These are phyloP conservation scores for Epiblema foenella DNA, from an alignment of 2,888 invertebrate species.

Conservation along the genomic window DNA sequence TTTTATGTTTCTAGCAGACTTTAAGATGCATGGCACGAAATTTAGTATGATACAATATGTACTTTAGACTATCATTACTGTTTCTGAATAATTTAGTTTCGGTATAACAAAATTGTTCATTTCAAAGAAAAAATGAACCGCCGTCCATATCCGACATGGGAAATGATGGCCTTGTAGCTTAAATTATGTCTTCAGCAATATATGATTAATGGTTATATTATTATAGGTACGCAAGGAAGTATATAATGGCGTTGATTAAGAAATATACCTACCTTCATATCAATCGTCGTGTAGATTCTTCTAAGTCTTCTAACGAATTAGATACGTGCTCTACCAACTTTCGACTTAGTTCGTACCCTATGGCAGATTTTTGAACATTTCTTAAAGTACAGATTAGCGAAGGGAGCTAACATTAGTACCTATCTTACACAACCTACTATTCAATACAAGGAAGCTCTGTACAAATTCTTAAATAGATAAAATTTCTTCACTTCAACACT, in stretches of 20 bases:
- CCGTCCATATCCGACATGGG: no score
- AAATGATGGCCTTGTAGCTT: background rate
- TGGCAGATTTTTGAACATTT: background rate
- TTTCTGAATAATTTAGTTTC: background rate
- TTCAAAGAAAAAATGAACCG: no score
- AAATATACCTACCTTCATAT: background rate
- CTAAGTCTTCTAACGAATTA: background rate
- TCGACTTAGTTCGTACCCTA: background rate
- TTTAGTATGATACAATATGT: background rate
- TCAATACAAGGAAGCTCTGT: conserved; percentile 40
- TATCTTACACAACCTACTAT: conserved; percentile 25
- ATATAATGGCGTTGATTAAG: background rate
- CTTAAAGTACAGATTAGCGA: background rate
- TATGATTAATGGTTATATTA: background rate
- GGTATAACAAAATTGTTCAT: no score
- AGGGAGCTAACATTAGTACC: background rate
- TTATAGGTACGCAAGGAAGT: background rate
- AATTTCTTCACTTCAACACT: conserved; percentile 39
- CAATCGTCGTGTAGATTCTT: background rate
- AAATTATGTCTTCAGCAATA: background rate
- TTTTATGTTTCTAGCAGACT: background rate
- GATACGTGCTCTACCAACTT: background rate
- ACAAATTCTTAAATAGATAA: conserved; percentile 43
- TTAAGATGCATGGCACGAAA: conserved; percentile 1
- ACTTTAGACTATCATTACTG: background rate